Evolutionary conservation across 2,113 vertebrate species (phyloP), one percentile per base, ranked within the genome.

Genomic region (Triplophysa tibetana): DNA sequence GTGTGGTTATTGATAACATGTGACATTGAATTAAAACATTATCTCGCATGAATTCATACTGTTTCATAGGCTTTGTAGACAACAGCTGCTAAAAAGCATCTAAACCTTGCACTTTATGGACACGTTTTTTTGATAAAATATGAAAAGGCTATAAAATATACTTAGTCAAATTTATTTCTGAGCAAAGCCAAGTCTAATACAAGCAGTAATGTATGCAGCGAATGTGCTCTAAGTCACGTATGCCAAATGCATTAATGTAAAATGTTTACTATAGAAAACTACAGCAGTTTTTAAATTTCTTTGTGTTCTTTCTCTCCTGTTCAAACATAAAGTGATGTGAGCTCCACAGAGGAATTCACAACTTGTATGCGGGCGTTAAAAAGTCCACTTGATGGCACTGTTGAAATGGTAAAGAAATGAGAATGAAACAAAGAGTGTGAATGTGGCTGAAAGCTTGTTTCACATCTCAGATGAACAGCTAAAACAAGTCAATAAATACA

Each of bases 371-470:
- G 63, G 12, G n/a, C 8, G 54, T 60, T 38, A 21, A 8, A 16
- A 43, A 61, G 13, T 21, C 75, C 83, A 78, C 79, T 64, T 68
- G 79, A 81, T 78, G 83, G 75, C 83, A 58, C 63, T 77, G 63
- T 81, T 84, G 63, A 75, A 58, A 58, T 58, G 54, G 54, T 41
- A 77, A 77, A 61, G 66, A 72, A 74, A 78, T 78, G 8, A 72
- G 67, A 38, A 45, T 1, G 45, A 24, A 52, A 65, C 24, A 16
- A 77, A 58, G 12, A 21, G 17, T 24, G 13, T 68, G 65, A 65
- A 24, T 45, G 43, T 45, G 10, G 33, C 33, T 38, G 33, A 38
- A 38, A 45, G 43, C 43, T 1, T 45, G 43, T 45, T 45, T 12
- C 8, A 45, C 43, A 70, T 29, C 1, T n/a, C 26, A 70, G 24